phyloP scores from a whole-genome alignment of 1,140 invertebrate species.

The Camponotus vicinus region DNA sequence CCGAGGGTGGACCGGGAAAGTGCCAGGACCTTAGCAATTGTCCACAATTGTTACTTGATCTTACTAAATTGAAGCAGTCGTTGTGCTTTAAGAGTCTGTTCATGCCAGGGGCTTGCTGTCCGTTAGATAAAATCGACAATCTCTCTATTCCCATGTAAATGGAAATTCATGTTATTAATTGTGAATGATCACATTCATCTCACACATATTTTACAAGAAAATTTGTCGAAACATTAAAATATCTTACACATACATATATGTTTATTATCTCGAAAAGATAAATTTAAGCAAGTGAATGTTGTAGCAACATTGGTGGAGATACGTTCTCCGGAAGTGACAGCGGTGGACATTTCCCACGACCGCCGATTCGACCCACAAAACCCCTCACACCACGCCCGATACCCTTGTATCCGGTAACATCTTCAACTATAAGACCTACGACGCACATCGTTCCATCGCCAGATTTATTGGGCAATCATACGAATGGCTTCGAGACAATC shows the following conservation, averaged over 20 bases:
- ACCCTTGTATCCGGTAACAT: slow-evolving; percentile 79
- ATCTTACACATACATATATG: neutral
- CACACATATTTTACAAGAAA: neutral
- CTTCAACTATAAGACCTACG: slow-evolving; percentile 63
- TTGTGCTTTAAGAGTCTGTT: slow-evolving; percentile 97
- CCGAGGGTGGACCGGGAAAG: slow-evolving; percentile 91
- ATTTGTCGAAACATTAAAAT: neutral
- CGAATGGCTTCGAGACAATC: slow-evolving; percentile 73
- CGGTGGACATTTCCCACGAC: slow-evolving; percentile 66
- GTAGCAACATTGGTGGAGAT: slow-evolving; percentile 57
- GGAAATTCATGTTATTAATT: neutral
- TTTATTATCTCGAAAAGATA: neutral
- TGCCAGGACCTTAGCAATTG: slow-evolving; percentile 96
- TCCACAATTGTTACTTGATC: slow-evolving; percentile 94
- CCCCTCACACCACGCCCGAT: slow-evolving; percentile 82
- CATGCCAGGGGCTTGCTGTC: slow-evolving; percentile 96
- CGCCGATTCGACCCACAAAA: slow-evolving; percentile 77
- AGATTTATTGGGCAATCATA: slow-evolving; percentile 70
- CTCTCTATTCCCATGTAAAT: slow-evolving; percentile 21
- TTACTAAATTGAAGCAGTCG: slow-evolving; percentile 93
- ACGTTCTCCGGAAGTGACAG: slow-evolving; percentile 48
- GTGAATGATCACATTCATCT: neutral
- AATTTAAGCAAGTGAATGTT: slow-evolving; percentile 30
- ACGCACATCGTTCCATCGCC: slow-evolving; percentile 49
- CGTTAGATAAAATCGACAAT: slow-evolving; percentile 84